These are phyloP conservation scores for Tetraneura akinire DNA, from an alignment of 1,140 invertebrate species.

Conservation along the genomic window DNA sequence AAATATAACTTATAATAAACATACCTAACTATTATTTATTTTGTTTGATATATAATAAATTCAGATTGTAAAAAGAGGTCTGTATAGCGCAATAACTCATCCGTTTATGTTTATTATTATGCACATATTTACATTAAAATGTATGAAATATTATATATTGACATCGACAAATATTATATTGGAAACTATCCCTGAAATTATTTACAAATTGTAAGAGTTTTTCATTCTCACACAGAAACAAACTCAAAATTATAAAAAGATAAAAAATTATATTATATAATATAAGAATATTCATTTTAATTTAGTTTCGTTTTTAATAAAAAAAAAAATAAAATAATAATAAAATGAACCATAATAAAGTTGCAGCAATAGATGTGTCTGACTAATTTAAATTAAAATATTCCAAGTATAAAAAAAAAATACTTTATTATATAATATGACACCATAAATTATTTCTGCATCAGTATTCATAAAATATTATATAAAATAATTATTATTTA, in stretches of 20 bases:
- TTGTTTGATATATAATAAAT: no score
- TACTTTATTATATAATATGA: no score
- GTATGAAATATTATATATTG: neutral
- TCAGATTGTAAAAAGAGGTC: no score
- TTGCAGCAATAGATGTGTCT: neutral
- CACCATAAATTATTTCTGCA: no score
- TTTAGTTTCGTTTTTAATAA: constrained; percentile 1
- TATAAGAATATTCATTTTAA: neutral
- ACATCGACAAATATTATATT: neutral
- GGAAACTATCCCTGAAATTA: neutral
- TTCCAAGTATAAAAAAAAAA: neutral
- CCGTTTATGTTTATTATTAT: neutral
- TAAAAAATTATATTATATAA: neutral
- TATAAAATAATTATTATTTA: no score
- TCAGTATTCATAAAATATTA: no score
- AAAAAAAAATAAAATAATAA: neutral
- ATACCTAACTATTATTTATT: no score
- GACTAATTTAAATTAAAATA: neutral
- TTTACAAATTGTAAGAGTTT: neutral
- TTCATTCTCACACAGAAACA: neutral
- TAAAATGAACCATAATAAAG: neutral
- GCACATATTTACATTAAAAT: neutral
- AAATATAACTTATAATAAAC: no score
- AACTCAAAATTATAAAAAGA: neutral
- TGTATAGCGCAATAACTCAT: neutral